Evolutionary conservation across 2,113 vertebrate species (phyloP), one percentile per base, ranked within the genome.

Genomic region (Spilogale gracilis): DNA sequence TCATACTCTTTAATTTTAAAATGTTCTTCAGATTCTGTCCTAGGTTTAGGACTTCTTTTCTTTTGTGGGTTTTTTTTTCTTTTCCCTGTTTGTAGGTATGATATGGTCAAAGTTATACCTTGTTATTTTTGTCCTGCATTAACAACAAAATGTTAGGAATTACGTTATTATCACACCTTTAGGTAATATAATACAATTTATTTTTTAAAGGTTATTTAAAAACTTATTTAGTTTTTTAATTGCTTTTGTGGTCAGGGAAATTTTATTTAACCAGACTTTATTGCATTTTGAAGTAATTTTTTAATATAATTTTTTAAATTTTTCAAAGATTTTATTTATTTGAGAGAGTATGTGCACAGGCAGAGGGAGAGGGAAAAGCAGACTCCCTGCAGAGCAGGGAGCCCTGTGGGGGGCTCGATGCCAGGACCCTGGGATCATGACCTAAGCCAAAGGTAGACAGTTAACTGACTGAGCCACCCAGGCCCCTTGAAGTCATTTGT

Each of bases 211-310:
- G n/a, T 56, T 9, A 9, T 81, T 92, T 85, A 38, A 60, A 93
- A 87, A 81, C 16, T 67, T 84, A 71, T 61, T 97, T 94, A 23
- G 48, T 32, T 91, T 96, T 92, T 81, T 32, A 93, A 80, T 91
- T 63, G 17, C 48, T 86, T 90, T 91, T 56, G 1, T 92, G 38
- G 23, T 71, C 50, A 78, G 43, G 23, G 30, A 84, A 54, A 50
- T 94, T 97, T 89, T 93, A 81, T 82, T 96, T 88, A 90, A 87
- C n/a, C 95, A 94, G 61, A 69, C 54, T 95, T 58, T 80, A 23
- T 83, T 95, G 16, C 9, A 50, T 69, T 95, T 96, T 91, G 38
- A 92, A 96, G 17, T 52, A 7, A 25, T 73, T 38, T 38, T 38
- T 38, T 38, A 38, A 38, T 38, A 38, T 38, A 38, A 38, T 38